Base-by-base conservation (phyloP, 2,113 vertebrate species). In the Erpornis zantholeuca region DNA sequence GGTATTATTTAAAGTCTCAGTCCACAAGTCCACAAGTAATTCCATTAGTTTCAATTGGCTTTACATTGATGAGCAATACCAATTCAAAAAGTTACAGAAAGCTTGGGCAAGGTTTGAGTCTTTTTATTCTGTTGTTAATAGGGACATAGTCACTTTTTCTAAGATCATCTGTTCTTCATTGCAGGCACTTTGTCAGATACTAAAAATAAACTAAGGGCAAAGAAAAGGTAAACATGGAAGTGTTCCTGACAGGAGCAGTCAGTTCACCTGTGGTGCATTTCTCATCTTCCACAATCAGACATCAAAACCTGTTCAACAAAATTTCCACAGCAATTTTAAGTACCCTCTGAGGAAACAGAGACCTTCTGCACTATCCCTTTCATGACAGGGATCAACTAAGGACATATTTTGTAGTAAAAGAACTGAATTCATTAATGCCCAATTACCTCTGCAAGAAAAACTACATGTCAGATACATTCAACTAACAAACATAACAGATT, bases 101-200 rank as follows among this genome's bases (percentile, higher is more conserved):
- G 2, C 17, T 66, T 66, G 17, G 13, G 35, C 35, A 59, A 8
- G 1, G 5, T 47, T 59, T 42, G 14, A 15, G 14, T 1, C 0
- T 13, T 63, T 60, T 35, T 61, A n/a, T 14, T 10, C 9, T 78
- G 6, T 56, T 56, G 2, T 49, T 68, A 40, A 44, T 14, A 44
- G 33, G 83, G 72, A 27, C 6, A 8, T 28, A 33, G 38, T 63
- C 8, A 59, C 5, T 35, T 63, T 81, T 84, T 65, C 9, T 27
- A 28, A 75, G 9, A 11, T 27, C 16, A 77, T 40, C 10, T 7
- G 10, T 57, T 88, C 66, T 50, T 7, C 23, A 40, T 19, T 66
- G 15, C 13, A 72, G 22, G 10, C 7, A 25, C 31, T 49, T 45
- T 53, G 22, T 22, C 35, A 79, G 24, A 35, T 52, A 9, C 24